Conservation (phyloP, 2,797 vertebrate species). For the Poecilia velifera region DNA sequence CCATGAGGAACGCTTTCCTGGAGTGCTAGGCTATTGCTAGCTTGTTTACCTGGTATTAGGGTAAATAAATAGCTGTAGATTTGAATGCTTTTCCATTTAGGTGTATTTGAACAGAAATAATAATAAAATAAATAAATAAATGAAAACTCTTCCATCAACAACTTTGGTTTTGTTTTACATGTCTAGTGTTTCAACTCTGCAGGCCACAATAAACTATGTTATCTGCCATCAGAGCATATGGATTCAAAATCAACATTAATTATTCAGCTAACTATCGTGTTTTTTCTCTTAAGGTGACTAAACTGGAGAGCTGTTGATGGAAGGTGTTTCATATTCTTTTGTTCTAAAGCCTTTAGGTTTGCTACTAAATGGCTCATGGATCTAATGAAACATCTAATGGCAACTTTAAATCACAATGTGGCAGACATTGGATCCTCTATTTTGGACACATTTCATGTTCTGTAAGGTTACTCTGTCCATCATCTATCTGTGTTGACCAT, state of each 20-base stretch:
- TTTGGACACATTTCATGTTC: neutral
- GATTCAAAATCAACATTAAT: neutral
- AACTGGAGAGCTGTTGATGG: slow-evolving; percentile 2
- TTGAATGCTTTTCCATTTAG: neutral
- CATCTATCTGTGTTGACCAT: slow-evolving; percentile 1
- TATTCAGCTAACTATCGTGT: neutral
- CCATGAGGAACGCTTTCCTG: neutral
- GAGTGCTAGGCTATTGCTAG: neutral
- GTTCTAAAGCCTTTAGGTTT: neutral
- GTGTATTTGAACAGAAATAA: neutral
- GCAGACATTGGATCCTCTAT: neutral
- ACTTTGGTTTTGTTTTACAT: neutral
- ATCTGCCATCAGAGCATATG: neutral
- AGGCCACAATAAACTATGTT: neutral
- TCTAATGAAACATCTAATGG: neutral
- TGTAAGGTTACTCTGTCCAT: slow-evolving; percentile 20
- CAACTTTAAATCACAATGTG: neutral
- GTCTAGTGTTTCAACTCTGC: neutral
- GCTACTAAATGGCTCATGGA: slow-evolving; percentile 3
- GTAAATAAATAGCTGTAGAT: neutral
- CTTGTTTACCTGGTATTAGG: neutral
- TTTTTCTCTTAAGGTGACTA: slow-evolving; percentile 1
- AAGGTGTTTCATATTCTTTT: neutral
- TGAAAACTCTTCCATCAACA: neutral
- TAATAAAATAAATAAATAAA: no score